Base-by-base conservation (phyloP, 2,888 invertebrate genomes). In the Drosophila anomalata region DNA sequence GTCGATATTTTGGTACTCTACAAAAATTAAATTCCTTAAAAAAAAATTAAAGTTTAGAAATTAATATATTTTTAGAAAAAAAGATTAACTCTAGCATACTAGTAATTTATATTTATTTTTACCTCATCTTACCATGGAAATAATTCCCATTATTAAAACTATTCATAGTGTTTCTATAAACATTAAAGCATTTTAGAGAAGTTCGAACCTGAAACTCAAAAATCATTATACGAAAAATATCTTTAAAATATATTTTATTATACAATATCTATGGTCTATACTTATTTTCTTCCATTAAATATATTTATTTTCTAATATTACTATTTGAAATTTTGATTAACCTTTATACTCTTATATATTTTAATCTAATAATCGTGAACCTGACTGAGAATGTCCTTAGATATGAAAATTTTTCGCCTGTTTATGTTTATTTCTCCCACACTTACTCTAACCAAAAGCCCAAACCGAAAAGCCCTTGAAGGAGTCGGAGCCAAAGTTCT, bases 1-100 rank as follows among this genome's bases (percentile, higher is more conserved):
- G 8, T 7, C 1, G 66, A 72, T 54, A 57, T 39, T 33, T 22
- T 33, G 24, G 57, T 79, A 58, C 84, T 22, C 80, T 79, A n/a
- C 11, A 2, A 29, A 9, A 7, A 42, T 42, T 20, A 3, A 42
- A 36, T 36, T n/a, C 41, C 8, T 17, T 17, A 29, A 29, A 29
- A 3, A 2, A 29, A 29, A 2, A 8, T 29, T 2, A 2, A 8
- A 9, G 1, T 9, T 9, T 29, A 29, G 9, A 29, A 29, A 3
- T 9, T 29, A 0, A 2, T 29, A 29, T 29, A 8, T 26, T 24
- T 0, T 24, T 24, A 24, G 22, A 3, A 22, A 22, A 22, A 22
- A 22, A 22, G 4, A 22, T 22, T 0, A 22, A 22, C 22, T 22
- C 22, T 0, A 22, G 2, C 22, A 3, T 24, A 24, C 5, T 5